Evolutionary conservation across 2,888 invertebrate genomes (phyloP).

Genomic region (Therioaphis trifolii): DNA sequence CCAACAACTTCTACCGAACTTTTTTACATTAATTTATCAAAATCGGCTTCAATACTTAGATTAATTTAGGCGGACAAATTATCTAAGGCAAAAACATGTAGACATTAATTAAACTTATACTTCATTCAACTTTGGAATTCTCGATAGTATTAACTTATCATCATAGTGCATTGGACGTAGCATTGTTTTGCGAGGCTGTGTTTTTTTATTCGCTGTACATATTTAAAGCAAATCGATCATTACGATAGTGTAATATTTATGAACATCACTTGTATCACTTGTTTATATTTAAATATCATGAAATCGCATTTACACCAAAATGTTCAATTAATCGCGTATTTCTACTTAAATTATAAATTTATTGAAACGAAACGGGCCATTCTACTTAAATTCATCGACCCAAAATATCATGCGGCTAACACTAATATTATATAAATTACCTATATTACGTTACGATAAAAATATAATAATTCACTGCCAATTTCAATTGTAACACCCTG

Average conservation of each 20-base stretch:
- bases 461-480: slow-evolving; percentile 42
- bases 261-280: slow-evolving; percentile 21
- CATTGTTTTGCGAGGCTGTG: slow-evolving; percentile 30
- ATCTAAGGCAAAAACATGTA: background rate
- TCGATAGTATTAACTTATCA: slow-evolving; percentile 30
- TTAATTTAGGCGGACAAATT: slow-evolving; percentile 22
- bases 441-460: too few relatives aligned
- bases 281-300: background rate
- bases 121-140: slow-evolving; percentile 8
- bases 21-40: slow-evolving; percentile 34
- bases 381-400: slow-evolving; percentile 35
- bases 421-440: slow-evolving; percentile 4
- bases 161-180: slow-evolving; percentile 14
- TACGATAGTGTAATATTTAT: slow-evolving; percentile 22
- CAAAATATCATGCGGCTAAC: slow-evolving; percentile 27
- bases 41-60: slow-evolving; percentile 47
- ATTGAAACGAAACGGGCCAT: slow-evolving; percentile 10
- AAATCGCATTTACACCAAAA: slow-evolving; percentile 17
- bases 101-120: background rate
- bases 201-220: slow-evolving; percentile 39
- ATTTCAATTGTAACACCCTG: slow-evolving; percentile 34
- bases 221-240: slow-evolving; percentile 18
- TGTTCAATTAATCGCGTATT: slow-evolving; percentile 18
- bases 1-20: slow-evolving; percentile 12
- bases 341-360: slow-evolving; percentile 23